These are phyloP conservation scores for Marcusenius ussheri DNA, from an alignment of 2,113 vertebrate genomes.

Conservation along the genomic window DNA sequence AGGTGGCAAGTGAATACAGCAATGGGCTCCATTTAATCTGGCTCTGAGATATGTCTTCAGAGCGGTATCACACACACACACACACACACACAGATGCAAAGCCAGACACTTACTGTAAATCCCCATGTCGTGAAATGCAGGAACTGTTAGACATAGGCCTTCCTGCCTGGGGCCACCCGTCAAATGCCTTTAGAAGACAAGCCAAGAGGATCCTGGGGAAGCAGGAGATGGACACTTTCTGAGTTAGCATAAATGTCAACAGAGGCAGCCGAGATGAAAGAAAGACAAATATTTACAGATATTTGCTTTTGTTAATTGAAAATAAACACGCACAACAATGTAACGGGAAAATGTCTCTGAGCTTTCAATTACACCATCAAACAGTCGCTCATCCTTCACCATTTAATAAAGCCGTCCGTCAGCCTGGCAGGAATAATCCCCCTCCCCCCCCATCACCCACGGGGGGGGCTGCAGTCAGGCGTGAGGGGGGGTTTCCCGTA, in stretches of 20 bases:
- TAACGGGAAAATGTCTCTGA: conserved; percentile 10
- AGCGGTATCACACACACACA: neutral
- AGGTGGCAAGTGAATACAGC: conserved; percentile 18
- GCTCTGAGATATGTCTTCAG: neutral
- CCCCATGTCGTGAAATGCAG: neutral
- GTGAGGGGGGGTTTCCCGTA: neutral
- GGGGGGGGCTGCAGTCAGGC: neutral
- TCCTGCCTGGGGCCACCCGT: neutral
- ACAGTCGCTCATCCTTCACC: conserved; percentile 56
- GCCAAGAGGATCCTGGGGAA: neutral
- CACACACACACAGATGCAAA: neutral
- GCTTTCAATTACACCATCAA: conserved; percentile 66
- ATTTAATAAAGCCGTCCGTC: conserved; percentile 44
- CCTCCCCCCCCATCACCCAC: conserved; percentile 29
- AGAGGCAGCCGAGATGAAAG: neutral
- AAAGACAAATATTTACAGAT: conserved; percentile 18
- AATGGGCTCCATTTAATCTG: neutral
- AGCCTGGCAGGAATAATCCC: conserved; percentile 44
- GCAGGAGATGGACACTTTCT: neutral
- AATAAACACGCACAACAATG: conserved; percentile 13
- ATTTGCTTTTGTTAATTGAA: conserved; percentile 23
- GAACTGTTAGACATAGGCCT: neutral
- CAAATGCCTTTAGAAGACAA: neutral
- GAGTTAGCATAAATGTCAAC: neutral
- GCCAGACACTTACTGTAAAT: neutral